Conservation (phyloP, 2,113 vertebrate genomes). For the Arvicanthis niloticus region DNA sequence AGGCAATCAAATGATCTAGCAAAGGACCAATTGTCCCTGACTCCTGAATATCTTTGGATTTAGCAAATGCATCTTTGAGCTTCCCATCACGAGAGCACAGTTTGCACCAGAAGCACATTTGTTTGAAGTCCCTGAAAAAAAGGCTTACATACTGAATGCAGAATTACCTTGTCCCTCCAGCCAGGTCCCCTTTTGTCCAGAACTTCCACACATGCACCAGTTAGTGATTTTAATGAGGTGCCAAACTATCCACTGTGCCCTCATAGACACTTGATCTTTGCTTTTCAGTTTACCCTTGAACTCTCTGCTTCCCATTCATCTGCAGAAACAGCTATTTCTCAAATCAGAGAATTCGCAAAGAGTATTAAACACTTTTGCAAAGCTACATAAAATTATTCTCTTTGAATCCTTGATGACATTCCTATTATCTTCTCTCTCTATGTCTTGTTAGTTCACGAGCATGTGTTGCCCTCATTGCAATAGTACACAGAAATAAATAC, state of each 20-base stretch:
- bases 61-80: neutral
- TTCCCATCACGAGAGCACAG: neutral
- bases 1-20: neutral
- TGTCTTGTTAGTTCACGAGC: neutral
- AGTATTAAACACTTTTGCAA: neutral
- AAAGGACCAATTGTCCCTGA: neutral
- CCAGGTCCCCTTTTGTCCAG: no score
- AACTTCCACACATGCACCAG: rapidly evolving
- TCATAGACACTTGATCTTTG: neutral
- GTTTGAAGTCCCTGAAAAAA: neutral
- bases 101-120: neutral
- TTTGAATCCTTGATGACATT: neutral
- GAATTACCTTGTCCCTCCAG: no score
- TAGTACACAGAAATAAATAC: neutral
- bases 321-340: neutral
- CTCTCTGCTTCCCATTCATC: neutral
- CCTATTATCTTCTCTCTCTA: neutral
- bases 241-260: neutral
- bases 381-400: neutral
- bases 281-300: neutral
- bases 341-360: neutral
- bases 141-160: no score
- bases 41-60: neutral
- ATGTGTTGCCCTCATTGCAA: neutral
- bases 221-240: neutral